Evolutionary conservation across 2,113 vertebrate species (phyloP).

Genomic region (Hemibagrus wyckioides): DNA sequence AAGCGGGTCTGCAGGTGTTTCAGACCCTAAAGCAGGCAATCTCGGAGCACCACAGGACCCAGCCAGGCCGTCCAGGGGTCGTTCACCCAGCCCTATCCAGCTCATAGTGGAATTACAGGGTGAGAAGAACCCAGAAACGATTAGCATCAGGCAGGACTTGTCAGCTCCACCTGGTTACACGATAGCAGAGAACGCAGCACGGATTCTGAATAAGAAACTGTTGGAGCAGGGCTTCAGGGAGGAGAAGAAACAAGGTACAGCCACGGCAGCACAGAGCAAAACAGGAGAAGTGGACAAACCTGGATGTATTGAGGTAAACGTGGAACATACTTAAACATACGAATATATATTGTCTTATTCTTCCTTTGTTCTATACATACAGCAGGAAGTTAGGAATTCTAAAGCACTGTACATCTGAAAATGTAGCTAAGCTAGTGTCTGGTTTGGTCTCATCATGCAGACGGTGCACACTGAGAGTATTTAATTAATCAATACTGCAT

Average conservation of each 20-base stretch:
- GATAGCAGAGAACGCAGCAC: conserved; percentile 87
- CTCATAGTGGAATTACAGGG: conserved; percentile 79
- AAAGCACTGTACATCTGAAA: background rate
- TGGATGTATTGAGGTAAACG: conserved; percentile 89
- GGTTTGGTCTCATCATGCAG: conserved; percentile 2
- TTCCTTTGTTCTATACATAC: background rate
- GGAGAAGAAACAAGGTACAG: conserved; percentile 76
- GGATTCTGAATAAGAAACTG: conserved; percentile 91
- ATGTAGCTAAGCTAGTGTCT: background rate
- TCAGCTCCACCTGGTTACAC: conserved; percentile 91
- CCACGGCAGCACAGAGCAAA: conserved; percentile 71
- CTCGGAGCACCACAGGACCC: conserved; percentile 76
- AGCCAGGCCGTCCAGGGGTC: conserved; percentile 75
- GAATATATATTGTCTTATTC: background rate
- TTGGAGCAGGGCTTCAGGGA: conserved; percentile 90
- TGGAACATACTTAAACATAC: background rate
- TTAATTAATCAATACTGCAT: conserved; percentile 24
- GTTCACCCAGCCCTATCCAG: conserved; percentile 91
- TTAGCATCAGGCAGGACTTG: conserved; percentile 86
- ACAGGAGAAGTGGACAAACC: conserved; percentile 70
- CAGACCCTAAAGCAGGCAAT: conserved; percentile 48
- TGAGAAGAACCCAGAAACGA: conserved; percentile 83
- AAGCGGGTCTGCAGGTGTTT: conserved; percentile 54
- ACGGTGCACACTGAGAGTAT: background rate
- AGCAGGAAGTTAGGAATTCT: background rate